A percentile compares a stretch with the other conserved stretches of the same genome.
Evolutionary conservation across 2,888 invertebrate species (phyloP).

Genomic region (Agrochola lota): DNA sequence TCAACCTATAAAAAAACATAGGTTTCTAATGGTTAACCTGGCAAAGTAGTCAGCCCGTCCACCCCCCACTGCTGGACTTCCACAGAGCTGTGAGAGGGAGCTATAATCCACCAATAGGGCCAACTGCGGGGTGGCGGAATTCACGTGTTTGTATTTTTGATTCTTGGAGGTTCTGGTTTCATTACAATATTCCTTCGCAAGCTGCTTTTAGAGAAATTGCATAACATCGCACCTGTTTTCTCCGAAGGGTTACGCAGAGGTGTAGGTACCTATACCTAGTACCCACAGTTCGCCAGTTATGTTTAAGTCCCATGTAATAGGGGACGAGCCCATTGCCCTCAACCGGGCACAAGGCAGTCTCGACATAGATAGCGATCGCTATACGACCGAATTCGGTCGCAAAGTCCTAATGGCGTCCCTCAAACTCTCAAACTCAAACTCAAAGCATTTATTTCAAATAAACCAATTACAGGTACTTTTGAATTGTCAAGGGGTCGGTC

Average conservation of each 20-base stretch:
- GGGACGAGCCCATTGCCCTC: neutral
- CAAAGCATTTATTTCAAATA: no score
- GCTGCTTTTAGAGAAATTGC: neutral
- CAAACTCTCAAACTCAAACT: no score
- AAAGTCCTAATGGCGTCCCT: no score
- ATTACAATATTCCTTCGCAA: neutral
- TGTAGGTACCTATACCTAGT: neutral
- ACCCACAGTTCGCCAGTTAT: neutral
- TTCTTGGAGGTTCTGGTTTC: neutral
- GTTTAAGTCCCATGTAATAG: neutral
- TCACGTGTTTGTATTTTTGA: neutral
- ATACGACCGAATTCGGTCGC: no score
- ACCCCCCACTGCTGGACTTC: no score
- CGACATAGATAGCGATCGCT: no score
- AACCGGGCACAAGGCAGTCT: neutral
- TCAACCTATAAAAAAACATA: neutral
- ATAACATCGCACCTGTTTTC: neutral
- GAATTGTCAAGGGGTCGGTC: no score
- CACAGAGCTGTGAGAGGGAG: neutral
- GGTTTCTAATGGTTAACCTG: no score
- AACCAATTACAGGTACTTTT: no score
- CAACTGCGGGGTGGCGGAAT: no score
- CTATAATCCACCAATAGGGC: neutral
- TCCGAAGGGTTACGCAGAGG: neutral
- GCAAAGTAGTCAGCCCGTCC: no score